A percentile compares a stretch with the other conserved stretches of the same genome.
Evolutionary conservation across 1,140 invertebrate species (phyloP).

Genomic region (Palaemon carinicauda): DNA sequence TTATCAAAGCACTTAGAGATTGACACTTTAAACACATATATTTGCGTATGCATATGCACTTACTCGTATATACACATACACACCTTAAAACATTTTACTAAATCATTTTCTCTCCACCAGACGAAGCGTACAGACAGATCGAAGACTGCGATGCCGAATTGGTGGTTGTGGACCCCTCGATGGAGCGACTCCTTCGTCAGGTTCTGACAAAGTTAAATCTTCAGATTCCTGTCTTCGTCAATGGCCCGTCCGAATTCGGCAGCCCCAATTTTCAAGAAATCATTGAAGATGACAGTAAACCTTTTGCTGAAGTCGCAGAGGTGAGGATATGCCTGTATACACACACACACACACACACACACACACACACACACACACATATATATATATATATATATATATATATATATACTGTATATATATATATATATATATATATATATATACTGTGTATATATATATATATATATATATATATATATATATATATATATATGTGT

Average conservation of each 20-base stretch:
- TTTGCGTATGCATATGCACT: too few species aligned
- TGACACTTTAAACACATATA: too few species aligned
- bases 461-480: too few species aligned
- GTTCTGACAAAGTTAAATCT: not conserved
- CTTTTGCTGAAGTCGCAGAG: slow-evolving; percentile 5
- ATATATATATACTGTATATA: too few species aligned
- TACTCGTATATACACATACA: too few species aligned
- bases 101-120: not conserved
- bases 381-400: too few species aligned
- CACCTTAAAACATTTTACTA: too few species aligned
- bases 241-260: not conserved
- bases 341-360: not conserved
- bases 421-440: too few species aligned
- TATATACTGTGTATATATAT: too few species aligned
- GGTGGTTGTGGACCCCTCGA: slow-evolving; percentile 17
- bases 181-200: not conserved
- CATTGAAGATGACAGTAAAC: not conserved
- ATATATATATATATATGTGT: too few species aligned
- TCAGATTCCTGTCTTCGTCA: not conserved
- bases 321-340: not conserved
- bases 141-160: not conserved
- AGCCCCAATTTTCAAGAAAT: not conserved
- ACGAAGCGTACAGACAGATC: slow-evolving; percentile 12
- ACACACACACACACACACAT: not conserved
- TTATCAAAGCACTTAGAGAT: too few species aligned